Base-by-base conservation (phyloP, 2,797 vertebrate genomes). In the Varecia variegata region DNA sequence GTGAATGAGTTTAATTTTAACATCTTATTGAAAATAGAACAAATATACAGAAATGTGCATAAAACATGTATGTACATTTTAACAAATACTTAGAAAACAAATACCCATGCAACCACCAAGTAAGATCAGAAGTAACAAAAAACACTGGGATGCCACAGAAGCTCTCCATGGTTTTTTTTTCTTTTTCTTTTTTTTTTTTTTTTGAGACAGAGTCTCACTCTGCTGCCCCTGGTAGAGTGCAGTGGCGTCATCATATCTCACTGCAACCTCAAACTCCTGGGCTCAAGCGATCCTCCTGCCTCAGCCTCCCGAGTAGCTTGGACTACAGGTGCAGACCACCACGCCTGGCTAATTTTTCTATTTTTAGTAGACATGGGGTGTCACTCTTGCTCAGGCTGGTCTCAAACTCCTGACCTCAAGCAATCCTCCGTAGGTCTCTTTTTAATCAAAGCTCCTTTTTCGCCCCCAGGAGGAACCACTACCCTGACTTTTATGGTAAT, bases 1-100 rank as follows among this genome's bases (percentile, higher is more conserved):
- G 4, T 32, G 47, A 94, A 92, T 83, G 76, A 91, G 9, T 88
- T 83, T 65, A 88, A 83, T 88, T 71, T 91, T 82, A 60, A 18
- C 0, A 1, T 83, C 76, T 91, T 84, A 56, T 77, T 56, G 45
- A 94, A 77, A 84, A 71, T 52, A 87, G n/a, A 74, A 68, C n/a
- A 79, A 54, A 70, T 32, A 25, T 47, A 79, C 73, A 89, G 52
- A 86, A 84, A 93, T 90, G 23, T 38, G 21, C 62, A 79, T 54
- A 73, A 90, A 81, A 13, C 32, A 79, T n/a, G 1, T 43, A 40
- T 73, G 62, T 56, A 65, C 62, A 73, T 84, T 65, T 94, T 92
- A 70, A 81, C 52, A 94, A 60, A 90, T 38, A 82, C 43, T 67
- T 18, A 71, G 10, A 50, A 68, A 82, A 76, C 58, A 67, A 40